Evolutionary conservation across 2,888 invertebrate genomes (phyloP).

Genomic region (Epinotia ramella): DNA sequence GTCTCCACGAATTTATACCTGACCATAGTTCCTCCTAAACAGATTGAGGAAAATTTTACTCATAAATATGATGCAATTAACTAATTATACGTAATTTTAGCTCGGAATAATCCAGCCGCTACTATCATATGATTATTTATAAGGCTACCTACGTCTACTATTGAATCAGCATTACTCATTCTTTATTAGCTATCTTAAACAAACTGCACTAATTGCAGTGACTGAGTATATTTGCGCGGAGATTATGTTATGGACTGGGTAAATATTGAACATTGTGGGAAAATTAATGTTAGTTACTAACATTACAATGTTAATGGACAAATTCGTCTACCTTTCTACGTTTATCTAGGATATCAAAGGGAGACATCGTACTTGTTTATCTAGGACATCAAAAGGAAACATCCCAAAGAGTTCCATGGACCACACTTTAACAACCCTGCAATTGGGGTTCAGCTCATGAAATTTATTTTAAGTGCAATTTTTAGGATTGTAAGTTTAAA

Average conservation of each 20-base stretch:
- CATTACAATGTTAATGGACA: background rate
- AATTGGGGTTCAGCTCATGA: too few relatives aligned
- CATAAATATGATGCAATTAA: background rate
- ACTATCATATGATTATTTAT: constrained; percentile 7
- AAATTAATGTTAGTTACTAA: background rate
- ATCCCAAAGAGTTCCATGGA: too few relatives aligned
- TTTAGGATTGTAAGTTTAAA: too few relatives aligned
- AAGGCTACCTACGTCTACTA: background rate
- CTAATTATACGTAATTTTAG: constrained; percentile 28
- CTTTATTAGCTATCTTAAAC: constrained; percentile 3
- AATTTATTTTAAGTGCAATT: too few relatives aligned
- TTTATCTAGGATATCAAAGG: too few relatives aligned
- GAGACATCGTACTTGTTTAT: too few relatives aligned
- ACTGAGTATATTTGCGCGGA: constrained; percentile 23
- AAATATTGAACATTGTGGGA: constrained; percentile 27
- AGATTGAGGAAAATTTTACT: constrained; percentile 20
- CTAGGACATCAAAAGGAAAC: too few relatives aligned
- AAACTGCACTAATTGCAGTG: constrained; percentile 22
- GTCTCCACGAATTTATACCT: background rate
- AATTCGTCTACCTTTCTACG: background rate
- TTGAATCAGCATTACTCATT: constrained; percentile 12
- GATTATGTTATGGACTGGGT: constrained; percentile 17
- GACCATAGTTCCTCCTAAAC: background rate
- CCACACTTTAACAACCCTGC: too few relatives aligned
- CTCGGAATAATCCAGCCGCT: constrained; percentile 7